Evolutionary conservation across 2,797 vertebrate species (phyloP), one percentile per base, ranked within the genome.

Genomic region (Pyrocephalus nanus): DNA sequence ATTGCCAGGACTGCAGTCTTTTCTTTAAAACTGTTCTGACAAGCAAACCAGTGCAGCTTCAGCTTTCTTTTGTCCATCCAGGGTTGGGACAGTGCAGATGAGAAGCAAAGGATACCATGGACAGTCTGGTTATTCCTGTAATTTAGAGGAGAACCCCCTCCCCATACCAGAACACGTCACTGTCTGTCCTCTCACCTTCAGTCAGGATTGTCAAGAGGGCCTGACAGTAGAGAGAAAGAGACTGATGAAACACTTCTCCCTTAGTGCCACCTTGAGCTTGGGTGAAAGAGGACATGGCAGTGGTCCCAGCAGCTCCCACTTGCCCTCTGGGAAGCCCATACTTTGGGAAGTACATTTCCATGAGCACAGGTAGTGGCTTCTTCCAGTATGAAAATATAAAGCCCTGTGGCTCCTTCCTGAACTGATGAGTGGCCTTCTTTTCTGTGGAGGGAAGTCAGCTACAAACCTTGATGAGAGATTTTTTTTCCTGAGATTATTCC

Each of bases 151-250:
- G 15, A 91, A 70, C 30, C 5, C 47, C 27, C 38, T 78, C 27
- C 23, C 21, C 4, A 1, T 19, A 40, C 5, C 62, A 65, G 38
- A 12, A 54, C 14, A 15, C 0, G 0, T 29, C 38, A 34, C 15
- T 0, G 0, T 53, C 23, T 50, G 7, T 61, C 22, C 14, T 7
- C 12, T 29, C 22, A 78, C n/a, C 48, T 60, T 53, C 27, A 4
- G 34, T 45, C 29, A 48, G 13, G 29, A 34, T 4, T 64, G 8
- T 34, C 18, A 50, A 19, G 17, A 69, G 20, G 23, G 29, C 36
- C 11, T 45, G 22, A 42, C 61, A 71, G 17, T 30, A 42, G 48
- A 53, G 51, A 50, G 47, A 55, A 78, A 8, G 15, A 30, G 36
- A 40, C 53, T 5, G 4, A 76, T 42, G 6, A 15, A 14, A 60